Percentiles rank a stretch among this genome's conserved stretches.
These are phyloP conservation scores for Candoia aspera DNA, from an alignment of 2,113 vertebrate genomes.

Conservation along the genomic window DNA sequence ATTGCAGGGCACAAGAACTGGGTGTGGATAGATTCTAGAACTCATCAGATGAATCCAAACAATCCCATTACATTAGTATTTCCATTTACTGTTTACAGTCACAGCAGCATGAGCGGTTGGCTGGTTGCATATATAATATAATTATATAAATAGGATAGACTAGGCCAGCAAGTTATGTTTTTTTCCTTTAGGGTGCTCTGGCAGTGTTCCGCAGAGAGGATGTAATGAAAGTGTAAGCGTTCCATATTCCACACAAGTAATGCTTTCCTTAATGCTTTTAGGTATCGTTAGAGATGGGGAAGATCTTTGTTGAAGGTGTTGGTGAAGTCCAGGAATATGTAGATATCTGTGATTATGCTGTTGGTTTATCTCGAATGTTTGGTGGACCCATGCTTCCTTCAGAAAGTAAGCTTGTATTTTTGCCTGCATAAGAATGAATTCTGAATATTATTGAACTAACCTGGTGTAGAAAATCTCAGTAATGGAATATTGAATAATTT, in stretches of 20 bases:
- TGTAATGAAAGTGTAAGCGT: neutral
- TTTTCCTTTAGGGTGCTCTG: neutral
- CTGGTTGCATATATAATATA: neutral
- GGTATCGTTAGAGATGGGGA: constrained; percentile 98
- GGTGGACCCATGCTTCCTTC: constrained; percentile 94
- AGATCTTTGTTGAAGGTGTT: constrained; percentile 94
- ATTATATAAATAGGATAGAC: neutral
- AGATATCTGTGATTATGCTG: constrained; percentile 96
- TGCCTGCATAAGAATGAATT: neutral
- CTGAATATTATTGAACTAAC: neutral
- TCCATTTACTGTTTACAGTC: neutral
- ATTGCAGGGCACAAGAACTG: neutral
- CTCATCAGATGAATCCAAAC: neutral
- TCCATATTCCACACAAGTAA: neutral
- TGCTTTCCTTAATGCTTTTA: constrained; percentile 58
- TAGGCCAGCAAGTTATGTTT: neutral
- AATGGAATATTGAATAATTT: neutral
- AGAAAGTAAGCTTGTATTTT: constrained; percentile 80
- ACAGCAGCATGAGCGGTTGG: neutral
- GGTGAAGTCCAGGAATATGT: constrained; percentile 97
- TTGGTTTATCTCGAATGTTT: constrained; percentile 95
- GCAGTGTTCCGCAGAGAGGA: neutral
- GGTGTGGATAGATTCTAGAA: neutral
- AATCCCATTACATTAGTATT: neutral
- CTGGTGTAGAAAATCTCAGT: neutral